Percentiles rank a stretch among this genome's conserved stretches.
phyloP scores from a whole-genome alignment of 2,888 invertebrate genomes.

The Harpalus rubripes region DNA sequence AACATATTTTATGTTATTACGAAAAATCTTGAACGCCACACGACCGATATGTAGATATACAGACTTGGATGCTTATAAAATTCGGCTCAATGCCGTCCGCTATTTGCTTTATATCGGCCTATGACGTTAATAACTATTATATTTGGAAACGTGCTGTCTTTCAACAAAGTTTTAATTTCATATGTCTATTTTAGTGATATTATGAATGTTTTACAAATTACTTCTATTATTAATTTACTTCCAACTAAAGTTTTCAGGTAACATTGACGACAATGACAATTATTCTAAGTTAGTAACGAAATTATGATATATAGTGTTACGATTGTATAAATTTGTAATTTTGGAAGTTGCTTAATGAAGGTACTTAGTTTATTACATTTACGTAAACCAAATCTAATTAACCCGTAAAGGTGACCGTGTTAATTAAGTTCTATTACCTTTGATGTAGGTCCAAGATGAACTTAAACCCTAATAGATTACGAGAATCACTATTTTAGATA shows the following conservation, averaged over 20 bases:
- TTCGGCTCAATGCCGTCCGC: too few relatives aligned
- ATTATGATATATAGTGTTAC: not conserved
- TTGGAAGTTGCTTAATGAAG: not conserved
- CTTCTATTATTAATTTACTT: too few relatives aligned
- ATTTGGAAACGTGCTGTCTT: too few relatives aligned
- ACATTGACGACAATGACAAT: not conserved
- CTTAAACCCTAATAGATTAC: constrained; percentile 2
- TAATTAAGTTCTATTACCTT: constrained; percentile 3
- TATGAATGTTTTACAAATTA: too few relatives aligned
- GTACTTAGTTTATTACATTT: not conserved
- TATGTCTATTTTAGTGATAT: too few relatives aligned
- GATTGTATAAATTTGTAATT: not conserved
- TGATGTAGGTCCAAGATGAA: not conserved
- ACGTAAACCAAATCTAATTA: constrained; percentile 3
- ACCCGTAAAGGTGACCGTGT: constrained; percentile 4
- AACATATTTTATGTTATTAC: too few relatives aligned
- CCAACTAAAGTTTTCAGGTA: not conserved
- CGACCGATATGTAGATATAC: too few relatives aligned
- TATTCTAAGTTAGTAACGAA: not conserved
- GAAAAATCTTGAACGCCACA: too few relatives aligned
- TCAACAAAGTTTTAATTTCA: too few relatives aligned
- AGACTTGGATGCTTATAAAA: too few relatives aligned
- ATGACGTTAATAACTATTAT: too few relatives aligned
- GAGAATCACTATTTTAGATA: constrained; percentile 1
- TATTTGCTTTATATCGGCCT: too few relatives aligned